Base-by-base conservation (phyloP, 2,113 vertebrate genomes). In the Cynocephalus volans region DNA sequence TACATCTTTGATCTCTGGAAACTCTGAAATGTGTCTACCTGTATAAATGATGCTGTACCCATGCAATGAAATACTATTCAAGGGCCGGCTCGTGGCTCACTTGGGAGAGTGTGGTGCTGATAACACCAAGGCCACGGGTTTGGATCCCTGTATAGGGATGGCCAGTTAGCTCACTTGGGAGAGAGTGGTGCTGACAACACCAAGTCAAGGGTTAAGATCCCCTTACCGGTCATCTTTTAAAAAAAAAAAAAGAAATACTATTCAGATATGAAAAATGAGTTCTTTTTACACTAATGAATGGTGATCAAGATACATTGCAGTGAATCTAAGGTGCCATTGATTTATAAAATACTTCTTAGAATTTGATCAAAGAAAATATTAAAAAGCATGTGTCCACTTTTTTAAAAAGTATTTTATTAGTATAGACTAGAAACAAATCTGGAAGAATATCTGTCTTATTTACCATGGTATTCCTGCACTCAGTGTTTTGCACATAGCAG, bases 181-280 rank as follows among this genome's bases (percentile, higher is more conserved):
- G 41, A 41, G 41, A 41, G 41, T 41, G 41, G 41, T 41, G 41
- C 41, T 41, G 41, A 41, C 41, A 41, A 41, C 41, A 41, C 41
- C 41, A 41, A 3, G 41, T 41, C 41, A 41, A 41, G 41, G 41
- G 41, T 41, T 41, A 41, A 41, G 41, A 41, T 41, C 41, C 41
- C 41, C 41, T 41, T 41, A 41, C 41, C 41, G 41, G 41, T 41
- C 41, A 41, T 41, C 41, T 41, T 41, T 41, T n/a, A n/a, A 41
- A 41, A 41, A 41, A 41, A 41, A 41, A 41, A 41, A 41, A 41
- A 41, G 18, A 72, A 41, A 72, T 36, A 23, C 19, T 72, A 12
- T 72, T 72, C 41, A 87, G 28, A 54, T 85, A 85, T 85, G 85
- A 72, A 86, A 88, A 93, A 79, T 86, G 64, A 93, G 10, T 81